Percentiles rank a stretch among this genome's conserved stretches.
These are phyloP conservation scores for Clupea harengus DNA, from an alignment of 2,113 vertebrate genomes.

Conservation along the genomic window DNA sequence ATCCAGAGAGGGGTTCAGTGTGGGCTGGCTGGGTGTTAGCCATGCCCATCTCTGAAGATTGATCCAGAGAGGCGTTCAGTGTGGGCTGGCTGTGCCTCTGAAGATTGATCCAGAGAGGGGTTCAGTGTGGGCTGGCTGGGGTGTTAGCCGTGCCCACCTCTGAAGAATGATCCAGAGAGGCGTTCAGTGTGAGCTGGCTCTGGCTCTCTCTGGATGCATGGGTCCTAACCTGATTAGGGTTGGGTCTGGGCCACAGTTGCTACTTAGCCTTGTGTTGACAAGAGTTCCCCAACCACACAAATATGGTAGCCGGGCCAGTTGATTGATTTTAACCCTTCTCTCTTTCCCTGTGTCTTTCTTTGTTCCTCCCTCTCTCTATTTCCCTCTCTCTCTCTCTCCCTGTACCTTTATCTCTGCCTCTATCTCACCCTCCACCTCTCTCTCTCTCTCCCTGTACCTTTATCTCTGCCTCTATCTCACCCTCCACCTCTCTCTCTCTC, in stretches of 20 bases:
- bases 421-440: background rate
- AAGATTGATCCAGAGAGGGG: too few species aligned
- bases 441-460: background rate
- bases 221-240: background rate
- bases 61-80: too few species aligned
- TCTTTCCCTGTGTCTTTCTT: background rate
- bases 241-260: background rate
- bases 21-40: too few species aligned
- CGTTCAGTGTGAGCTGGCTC: too few species aligned
- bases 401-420: background rate
- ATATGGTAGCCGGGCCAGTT: background rate
- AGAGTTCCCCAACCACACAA: background rate
- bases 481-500: background rate
- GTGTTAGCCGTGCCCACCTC: too few species aligned
- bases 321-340: background rate
- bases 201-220: background rate
- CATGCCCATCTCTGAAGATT: too few species aligned
- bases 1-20: background rate
- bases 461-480: background rate
- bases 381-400: background rate
- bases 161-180: too few species aligned
- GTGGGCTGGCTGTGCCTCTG: too few species aligned
- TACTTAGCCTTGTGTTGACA: background rate
- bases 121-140: too few species aligned
- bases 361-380: conserved; percentile 7